phyloP scores from a whole-genome alignment of 2,113 vertebrate species.

The Rutilus rutilus region DNA sequence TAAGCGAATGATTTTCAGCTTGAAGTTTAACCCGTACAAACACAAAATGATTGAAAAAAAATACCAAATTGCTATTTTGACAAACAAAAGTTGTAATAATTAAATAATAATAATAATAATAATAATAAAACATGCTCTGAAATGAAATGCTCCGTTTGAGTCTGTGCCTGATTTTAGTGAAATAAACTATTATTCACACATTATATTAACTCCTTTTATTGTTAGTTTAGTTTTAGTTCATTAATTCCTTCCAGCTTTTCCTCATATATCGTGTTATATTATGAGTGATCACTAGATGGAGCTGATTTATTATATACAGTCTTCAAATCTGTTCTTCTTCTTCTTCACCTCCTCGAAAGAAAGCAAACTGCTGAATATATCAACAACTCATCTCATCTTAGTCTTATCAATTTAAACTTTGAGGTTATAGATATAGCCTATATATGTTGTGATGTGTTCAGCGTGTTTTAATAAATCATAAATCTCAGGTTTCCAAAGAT shows the following conservation, averaged over 20 bases:
- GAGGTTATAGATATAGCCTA: neutral
- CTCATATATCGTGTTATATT: neutral
- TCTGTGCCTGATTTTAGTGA: neutral
- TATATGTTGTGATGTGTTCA: neutral
- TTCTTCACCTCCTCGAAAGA: neutral
- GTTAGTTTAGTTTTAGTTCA: neutral
- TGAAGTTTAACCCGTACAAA: neutral
- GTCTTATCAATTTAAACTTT: neutral
- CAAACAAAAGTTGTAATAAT: neutral
- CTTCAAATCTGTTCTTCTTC: too few species aligned
- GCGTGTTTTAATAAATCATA: neutral
- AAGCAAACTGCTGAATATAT: neutral
- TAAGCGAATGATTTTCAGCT: neutral
- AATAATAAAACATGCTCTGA: too few species aligned
- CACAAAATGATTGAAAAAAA: neutral
- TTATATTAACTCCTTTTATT: neutral
- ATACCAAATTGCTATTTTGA: neutral
- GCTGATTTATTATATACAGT: neutral
- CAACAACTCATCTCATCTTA: neutral
- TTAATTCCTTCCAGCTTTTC: neutral
- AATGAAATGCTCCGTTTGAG: neutral
- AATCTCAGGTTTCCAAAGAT: neutral
- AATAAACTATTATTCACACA: neutral
- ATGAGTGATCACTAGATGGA: constrained; percentile 7
- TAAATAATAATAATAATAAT: neutral